Evolutionary conservation across 2,888 invertebrate genomes (phyloP).

Genomic region (Myopa tessellatipennis): DNA sequence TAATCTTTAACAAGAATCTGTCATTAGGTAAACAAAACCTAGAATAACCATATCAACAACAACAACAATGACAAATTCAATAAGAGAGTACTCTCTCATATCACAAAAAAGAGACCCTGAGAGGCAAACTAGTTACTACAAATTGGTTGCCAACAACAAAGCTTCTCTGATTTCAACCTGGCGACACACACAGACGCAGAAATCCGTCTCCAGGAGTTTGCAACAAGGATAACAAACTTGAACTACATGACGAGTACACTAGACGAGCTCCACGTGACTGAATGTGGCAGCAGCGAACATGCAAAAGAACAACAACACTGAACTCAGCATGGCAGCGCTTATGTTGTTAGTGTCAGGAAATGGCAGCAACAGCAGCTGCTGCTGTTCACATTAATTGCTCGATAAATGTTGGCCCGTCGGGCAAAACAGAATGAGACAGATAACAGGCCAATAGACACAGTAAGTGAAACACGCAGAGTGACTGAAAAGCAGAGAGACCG

Average conservation of each 20-base stretch:
- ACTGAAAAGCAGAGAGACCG: not conserved
- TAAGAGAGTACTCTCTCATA: not conserved
- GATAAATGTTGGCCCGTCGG: conserved; percentile 40
- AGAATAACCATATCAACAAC: not conserved
- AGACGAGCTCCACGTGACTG: conserved; percentile 1
- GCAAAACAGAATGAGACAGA: not conserved
- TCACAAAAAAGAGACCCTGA: not conserved
- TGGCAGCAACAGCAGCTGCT: not conserved
- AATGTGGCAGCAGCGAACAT: conserved; percentile 7
- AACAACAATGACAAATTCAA: conserved; percentile 15
- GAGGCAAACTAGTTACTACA: conserved; percentile 8
- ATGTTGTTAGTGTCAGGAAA: conserved; percentile 20
- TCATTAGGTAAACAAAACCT: not conserved
- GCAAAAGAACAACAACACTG: not conserved
- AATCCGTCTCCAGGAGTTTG: not conserved
- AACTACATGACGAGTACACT: not conserved
- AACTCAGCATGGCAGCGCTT: conserved; percentile 14
- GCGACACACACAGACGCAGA: too few species aligned
- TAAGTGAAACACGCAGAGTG: not conserved
- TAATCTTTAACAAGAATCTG: too few species aligned
- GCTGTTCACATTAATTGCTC: conserved; percentile 40
- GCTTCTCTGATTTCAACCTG: not conserved
- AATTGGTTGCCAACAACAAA: conserved; percentile 8
- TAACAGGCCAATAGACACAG: not conserved
- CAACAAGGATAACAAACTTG: not conserved